Percentiles rank a stretch among this genome's conserved stretches.
phyloP scores from a whole-genome alignment of 2,113 vertebrate species.

The Ictidomys tridecemlineatus region DNA sequence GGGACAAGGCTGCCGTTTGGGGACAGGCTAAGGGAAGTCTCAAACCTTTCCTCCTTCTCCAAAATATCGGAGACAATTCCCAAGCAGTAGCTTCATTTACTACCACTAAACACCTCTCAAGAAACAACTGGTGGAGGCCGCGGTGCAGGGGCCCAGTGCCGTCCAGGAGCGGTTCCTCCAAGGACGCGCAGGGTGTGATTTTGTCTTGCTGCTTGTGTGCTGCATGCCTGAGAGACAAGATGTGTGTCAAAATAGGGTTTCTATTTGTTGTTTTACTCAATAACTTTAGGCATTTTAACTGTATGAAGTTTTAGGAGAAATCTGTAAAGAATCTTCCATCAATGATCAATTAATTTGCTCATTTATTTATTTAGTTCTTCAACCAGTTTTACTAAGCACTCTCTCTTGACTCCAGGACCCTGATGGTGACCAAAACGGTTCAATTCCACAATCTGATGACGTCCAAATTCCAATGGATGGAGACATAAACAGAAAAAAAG shows the following conservation, averaged over 20 bases:
- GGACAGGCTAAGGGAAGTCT: not conserved
- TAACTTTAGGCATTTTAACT: not conserved
- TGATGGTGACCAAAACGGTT: not conserved
- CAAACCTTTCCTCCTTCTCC: not conserved
- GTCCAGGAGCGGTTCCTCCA: too few relatives aligned
- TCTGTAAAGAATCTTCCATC: not conserved
- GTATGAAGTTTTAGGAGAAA: not conserved
- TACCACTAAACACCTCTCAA: not conserved
- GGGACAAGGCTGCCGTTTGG: not conserved
- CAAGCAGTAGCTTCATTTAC: not conserved
- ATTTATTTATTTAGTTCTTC: not conserved
- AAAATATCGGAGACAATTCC: not conserved
- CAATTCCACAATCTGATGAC: not conserved
- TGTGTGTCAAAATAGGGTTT: not conserved
- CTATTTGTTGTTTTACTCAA: not conserved
- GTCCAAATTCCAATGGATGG: not conserved
- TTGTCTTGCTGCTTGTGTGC: not conserved
- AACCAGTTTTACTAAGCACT: not conserved
- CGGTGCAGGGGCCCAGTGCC: too few relatives aligned
- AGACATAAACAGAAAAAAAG: not conserved
- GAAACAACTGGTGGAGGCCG: not conserved
- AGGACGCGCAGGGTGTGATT: not conserved
- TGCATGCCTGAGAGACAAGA: not conserved
- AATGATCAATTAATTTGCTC: not conserved
- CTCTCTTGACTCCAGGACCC: not conserved